These are phyloP conservation scores for Halichoeres trimaculatus DNA, from an alignment of 2,113 vertebrate genomes.

Conservation along the genomic window DNA sequence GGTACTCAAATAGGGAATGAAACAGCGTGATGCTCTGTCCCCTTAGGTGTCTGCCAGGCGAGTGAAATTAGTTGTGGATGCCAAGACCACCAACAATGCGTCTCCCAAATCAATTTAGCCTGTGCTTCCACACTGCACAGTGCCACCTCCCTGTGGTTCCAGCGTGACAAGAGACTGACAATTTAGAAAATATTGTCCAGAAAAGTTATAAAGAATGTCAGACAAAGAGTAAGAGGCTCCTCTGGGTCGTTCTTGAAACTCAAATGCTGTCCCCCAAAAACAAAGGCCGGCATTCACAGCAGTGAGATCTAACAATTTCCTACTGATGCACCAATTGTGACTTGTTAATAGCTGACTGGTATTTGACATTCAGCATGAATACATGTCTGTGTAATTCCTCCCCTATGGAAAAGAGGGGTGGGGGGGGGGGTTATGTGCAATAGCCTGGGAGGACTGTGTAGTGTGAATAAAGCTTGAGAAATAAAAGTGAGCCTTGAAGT, in stretches of 20 bases:
- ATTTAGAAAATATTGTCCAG: slow-evolving; percentile 22
- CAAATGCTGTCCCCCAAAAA: slow-evolving; percentile 20
- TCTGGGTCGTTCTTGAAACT: slow-evolving; percentile 33
- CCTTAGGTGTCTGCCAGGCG: slow-evolving; percentile 13
- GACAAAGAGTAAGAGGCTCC: not conserved
- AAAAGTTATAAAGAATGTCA: not conserved
- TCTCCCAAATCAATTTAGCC: slow-evolving; percentile 43
- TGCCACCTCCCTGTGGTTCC: slow-evolving; percentile 17
- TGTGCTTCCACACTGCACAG: slow-evolving; percentile 23
- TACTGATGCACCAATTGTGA: slow-evolving; percentile 63
- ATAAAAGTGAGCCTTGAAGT: slow-evolving; percentile 53
- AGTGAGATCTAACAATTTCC: slow-evolving; percentile 11
- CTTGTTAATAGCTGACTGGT: slow-evolving; percentile 48
- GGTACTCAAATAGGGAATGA: slow-evolving; percentile 1
- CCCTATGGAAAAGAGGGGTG: slow-evolving; percentile 18
- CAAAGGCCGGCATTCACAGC: slow-evolving; percentile 30
- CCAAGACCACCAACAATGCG: slow-evolving; percentile 32
- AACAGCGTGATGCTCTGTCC: slow-evolving; percentile 9
- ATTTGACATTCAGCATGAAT: slow-evolving; percentile 65
- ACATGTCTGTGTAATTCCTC: slow-evolving; percentile 37
- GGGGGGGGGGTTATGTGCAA: slow-evolving; percentile 9
- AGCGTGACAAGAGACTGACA: not conserved
- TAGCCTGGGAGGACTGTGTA: slow-evolving; percentile 13
- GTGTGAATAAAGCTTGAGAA: slow-evolving; percentile 47
- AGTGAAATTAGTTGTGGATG: slow-evolving; percentile 29